A percentile compares a stretch with the other conserved stretches of the same genome.
These are phyloP conservation scores for Drosophila pallidifrons DNA, from an alignment of 1,140 invertebrate genomes.

Conservation along the genomic window DNA sequence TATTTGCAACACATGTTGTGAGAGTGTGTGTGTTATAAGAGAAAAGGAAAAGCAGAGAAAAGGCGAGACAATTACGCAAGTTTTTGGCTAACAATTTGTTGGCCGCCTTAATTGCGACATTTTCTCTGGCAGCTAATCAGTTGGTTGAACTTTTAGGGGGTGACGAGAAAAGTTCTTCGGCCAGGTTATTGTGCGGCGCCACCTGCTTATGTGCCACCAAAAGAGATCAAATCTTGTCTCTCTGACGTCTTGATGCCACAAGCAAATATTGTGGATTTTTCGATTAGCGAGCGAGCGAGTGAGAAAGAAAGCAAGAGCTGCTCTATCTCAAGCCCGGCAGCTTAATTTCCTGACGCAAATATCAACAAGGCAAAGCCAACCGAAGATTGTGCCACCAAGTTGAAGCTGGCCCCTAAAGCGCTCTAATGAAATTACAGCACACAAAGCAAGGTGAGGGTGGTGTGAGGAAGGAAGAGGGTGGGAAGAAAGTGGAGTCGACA, in stretches of 20 bases:
- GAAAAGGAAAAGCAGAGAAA: no score
- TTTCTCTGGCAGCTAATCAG: conserved; percentile 67
- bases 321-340: conserved; percentile 52
- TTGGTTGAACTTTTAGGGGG: conserved; percentile 36
- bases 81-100: conserved; percentile 24
- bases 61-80: conserved; percentile 56
- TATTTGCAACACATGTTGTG: conserved; percentile 39
- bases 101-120: conserved; percentile 66
- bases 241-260: conserved; percentile 3
- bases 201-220: conserved; percentile 22
- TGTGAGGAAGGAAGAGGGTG: background rate
- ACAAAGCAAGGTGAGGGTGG: background rate
- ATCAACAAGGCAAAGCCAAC: conserved; percentile 59
- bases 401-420: conserved; percentile 49
- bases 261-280: conserved; percentile 48
- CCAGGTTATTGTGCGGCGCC: conserved; percentile 1
- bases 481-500: conserved; percentile 11
- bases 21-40: background rate
- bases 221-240: conserved; percentile 14
- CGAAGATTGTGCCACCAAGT: conserved; percentile 44
- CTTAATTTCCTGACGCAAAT: conserved; percentile 78
- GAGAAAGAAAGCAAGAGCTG: conserved; percentile 4
- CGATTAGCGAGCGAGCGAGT: conserved; percentile 34
- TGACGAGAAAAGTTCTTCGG: conserved; percentile 8
- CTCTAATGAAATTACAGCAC: conserved; percentile 75